These are phyloP conservation scores for Ispidina picta DNA, from an alignment of 2,797 vertebrate genomes.

Conservation along the genomic window DNA sequence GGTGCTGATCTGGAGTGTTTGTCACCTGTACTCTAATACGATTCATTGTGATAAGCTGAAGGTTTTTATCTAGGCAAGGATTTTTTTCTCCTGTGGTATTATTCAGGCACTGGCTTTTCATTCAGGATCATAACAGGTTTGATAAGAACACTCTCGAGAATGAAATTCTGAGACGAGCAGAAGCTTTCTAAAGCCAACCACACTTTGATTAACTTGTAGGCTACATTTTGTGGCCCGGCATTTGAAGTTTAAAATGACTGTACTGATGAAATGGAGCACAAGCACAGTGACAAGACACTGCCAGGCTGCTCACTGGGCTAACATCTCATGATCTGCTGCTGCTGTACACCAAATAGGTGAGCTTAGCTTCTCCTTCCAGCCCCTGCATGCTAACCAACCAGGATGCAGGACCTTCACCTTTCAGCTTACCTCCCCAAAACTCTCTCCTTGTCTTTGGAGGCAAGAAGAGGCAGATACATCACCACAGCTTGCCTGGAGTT, in stretches of 20 bases:
- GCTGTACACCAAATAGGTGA: neutral
- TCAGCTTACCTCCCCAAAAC: neutral
- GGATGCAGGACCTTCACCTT: neutral
- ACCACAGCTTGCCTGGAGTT: neutral
- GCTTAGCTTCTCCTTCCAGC: neutral
- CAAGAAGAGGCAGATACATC: neutral
- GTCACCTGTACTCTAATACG: neutral
- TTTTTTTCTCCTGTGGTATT: neutral
- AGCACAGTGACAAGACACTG: neutral
- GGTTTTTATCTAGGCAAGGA: neutral
- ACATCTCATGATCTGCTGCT: neutral
- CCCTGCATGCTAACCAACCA: neutral
- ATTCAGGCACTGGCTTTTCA: neutral
- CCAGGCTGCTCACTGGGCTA: neutral
- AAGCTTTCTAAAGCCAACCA: neutral
- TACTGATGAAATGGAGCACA: neutral
- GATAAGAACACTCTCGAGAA: constrained; percentile 28
- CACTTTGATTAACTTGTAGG: neutral
- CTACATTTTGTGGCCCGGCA: neutral
- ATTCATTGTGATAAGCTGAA: neutral
- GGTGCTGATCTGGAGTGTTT: neutral
- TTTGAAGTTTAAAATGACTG: neutral
- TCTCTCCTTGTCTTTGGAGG: neutral
- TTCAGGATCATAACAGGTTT: neutral
- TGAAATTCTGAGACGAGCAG: constrained; percentile 1